A percentile compares a stretch with the other conserved stretches of the same genome.
phyloP scores from a whole-genome alignment of 2,888 invertebrate genomes.

The Eremobia ochroleuca region DNA sequence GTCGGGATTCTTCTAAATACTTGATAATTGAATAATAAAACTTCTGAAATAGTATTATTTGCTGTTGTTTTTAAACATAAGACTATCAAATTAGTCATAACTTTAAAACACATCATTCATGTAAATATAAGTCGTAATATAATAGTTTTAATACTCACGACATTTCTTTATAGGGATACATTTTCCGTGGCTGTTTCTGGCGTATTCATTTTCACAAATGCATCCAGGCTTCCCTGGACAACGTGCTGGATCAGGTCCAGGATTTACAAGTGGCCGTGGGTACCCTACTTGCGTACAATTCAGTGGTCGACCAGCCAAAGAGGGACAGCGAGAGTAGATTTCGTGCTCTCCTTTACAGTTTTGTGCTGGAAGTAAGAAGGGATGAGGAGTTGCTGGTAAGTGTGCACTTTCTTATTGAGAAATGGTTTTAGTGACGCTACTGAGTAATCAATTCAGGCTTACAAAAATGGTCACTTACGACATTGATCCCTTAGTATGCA shows the following conservation, averaged over 20 bases:
- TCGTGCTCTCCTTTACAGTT: constrained; percentile 66
- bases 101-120: background rate
- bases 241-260: constrained; percentile 5
- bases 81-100: background rate
- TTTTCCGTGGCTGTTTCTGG: constrained; percentile 58
- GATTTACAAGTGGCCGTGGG: constrained; percentile 47
- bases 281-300: constrained; percentile 70
- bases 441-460: background rate
- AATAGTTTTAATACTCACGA: constrained; percentile 59
- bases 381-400: background rate
- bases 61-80: background rate
- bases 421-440: background rate
- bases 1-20: background rate
- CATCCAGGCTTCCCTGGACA: constrained; percentile 64
- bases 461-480: constrained; percentile 28
- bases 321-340: constrained; percentile 62
- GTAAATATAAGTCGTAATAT: background rate
- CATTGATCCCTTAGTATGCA: constrained; percentile 65
- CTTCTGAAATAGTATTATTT: background rate
- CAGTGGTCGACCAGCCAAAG: constrained; percentile 63
- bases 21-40: background rate
- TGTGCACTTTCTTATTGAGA: background rate
- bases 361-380: constrained; percentile 50
- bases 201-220: constrained; percentile 62
- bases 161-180: constrained; percentile 68